Evolutionary conservation across 2,888 invertebrate species (phyloP), one percentile per base, ranked within the genome.

Genomic region (Phaonia tiefii): DNA sequence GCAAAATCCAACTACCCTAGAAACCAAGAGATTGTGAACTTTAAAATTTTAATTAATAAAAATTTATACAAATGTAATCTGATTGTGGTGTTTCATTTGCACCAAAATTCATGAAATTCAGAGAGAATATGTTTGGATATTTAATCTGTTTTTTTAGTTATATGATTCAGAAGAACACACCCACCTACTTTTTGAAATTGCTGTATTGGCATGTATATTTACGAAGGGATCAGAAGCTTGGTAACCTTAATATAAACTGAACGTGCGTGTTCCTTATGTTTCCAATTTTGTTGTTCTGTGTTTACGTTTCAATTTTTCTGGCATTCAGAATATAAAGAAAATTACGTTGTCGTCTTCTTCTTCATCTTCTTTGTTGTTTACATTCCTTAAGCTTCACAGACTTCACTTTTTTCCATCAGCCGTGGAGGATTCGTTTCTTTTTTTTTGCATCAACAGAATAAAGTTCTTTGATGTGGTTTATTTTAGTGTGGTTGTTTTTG

Each of bases 391-490:
- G 22, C 2, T 49, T 49, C 20, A 49, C 15, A 73, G 69, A 78
- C 25, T 56, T 60, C 25, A 26, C 54, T 49, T 70, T 70, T 17
- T 66, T 58, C 37, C 10, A 42, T 51, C 20, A 49, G 25, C 17
- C 20, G 65, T 73, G 31, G 20, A 70, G 60, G 17, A 74, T 79
- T 75, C 69, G 66, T 17, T 80, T n/a, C n/a, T 79, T 80, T 78
- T 65, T 78, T 74, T 49, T 46, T 5, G n/a, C 66, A 51, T 3
- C 70, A 65, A 20, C 44, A 58, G 56, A 77, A 81, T 72, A 82
- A 56, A 83, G 79, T 84, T 84, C 82, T 84, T 84, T 84, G 85
- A 82, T 85, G 85, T 86, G 82, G 84, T 84, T 79, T 80, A 39
- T 66, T 77, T 70, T 74, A 65, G 76, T 65, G 54, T 83, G 46